Evolutionary conservation across 2,888 invertebrate genomes (phyloP).

Genomic region (Arrhopalites spinosus): DNA sequence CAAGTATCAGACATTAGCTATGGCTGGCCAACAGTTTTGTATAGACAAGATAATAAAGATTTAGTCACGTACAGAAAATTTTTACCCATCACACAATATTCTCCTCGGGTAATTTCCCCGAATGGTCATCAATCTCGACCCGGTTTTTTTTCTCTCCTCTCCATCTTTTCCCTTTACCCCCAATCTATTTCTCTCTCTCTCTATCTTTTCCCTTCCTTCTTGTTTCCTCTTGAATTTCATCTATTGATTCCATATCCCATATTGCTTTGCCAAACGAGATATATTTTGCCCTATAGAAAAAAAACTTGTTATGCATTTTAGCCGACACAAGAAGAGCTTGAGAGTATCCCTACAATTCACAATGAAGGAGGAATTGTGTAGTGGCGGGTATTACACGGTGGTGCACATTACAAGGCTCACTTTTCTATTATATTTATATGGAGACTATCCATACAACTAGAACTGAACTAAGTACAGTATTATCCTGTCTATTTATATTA

Average conservation of each 20-base stretch:
- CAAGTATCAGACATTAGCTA: slow-evolving; percentile 12
- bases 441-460: background rate
- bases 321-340: no score
- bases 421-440: background rate
- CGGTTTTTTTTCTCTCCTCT: slow-evolving; percentile 31
- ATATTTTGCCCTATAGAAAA: background rate
- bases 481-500: background rate
- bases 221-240: slow-evolving; percentile 13
- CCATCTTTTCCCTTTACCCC: slow-evolving; percentile 27
- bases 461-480: background rate
- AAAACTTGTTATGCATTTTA: background rate
- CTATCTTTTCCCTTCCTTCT: slow-evolving; percentile 12
- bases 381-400: no score
- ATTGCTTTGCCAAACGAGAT: background rate
- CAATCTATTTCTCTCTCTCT: slow-evolving; percentile 32
- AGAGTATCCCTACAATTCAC: background rate
- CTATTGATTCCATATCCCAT: slow-evolving; percentile 17
- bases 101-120: slow-evolving; percentile 43
- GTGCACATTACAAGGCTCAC: no score
- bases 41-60: slow-evolving; percentile 39
- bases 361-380: no score
- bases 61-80: slow-evolving; percentile 41
- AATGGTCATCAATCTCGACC: slow-evolving; percentile 43
- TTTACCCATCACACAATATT: slow-evolving; percentile 42
- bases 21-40: slow-evolving; percentile 17